phyloP scores from a whole-genome alignment of 2,797 vertebrate species.

The Channa striata region DNA sequence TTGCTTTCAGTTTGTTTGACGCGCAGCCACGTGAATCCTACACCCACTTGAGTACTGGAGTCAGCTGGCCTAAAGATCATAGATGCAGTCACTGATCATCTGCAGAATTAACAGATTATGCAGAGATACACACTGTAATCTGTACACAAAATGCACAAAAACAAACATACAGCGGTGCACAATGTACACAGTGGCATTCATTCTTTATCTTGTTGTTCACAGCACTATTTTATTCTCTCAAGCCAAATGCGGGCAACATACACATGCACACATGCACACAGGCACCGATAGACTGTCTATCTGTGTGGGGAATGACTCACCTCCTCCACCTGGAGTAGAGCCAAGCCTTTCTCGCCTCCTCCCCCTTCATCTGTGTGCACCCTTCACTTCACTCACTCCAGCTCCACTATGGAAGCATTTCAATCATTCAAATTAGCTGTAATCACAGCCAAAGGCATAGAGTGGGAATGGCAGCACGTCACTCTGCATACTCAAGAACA shows the following conservation, averaged over 20 bases:
- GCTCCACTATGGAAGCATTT: constrained; percentile 78
- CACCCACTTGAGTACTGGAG: constrained; percentile 34
- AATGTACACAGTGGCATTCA: constrained; percentile 41
- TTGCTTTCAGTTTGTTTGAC: constrained; percentile 26
- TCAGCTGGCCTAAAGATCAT: constrained; percentile 40
- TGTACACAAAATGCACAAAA: constrained; percentile 17
- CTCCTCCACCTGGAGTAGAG: constrained; percentile 79
- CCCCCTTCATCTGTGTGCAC: constrained; percentile 79
- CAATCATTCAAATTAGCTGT: constrained; percentile 84
- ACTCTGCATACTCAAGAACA: constrained; percentile 78
- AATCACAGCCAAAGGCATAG: constrained; percentile 79
- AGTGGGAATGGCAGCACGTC: constrained; percentile 75
- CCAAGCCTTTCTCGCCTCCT: constrained; percentile 77
- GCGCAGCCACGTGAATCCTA: constrained; percentile 26
- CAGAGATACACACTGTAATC: constrained; percentile 30
- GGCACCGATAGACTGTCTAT: constrained; percentile 64
- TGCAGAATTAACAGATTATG: constrained; percentile 42
- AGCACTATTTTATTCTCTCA: constrained; percentile 55
- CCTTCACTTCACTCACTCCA: constrained; percentile 80
- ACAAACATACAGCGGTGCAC: constrained; percentile 35
- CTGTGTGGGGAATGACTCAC: constrained; percentile 77
- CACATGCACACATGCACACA: constrained; percentile 28
- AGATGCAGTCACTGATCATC: constrained; percentile 32
- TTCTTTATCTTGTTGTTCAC: constrained; percentile 44
- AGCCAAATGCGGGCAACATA: constrained; percentile 45